A percentile compares a stretch with the other conserved stretches of the same genome.
Evolutionary conservation across 2,797 vertebrate species (phyloP).

Genomic region (Sphenodon punctatus): DNA sequence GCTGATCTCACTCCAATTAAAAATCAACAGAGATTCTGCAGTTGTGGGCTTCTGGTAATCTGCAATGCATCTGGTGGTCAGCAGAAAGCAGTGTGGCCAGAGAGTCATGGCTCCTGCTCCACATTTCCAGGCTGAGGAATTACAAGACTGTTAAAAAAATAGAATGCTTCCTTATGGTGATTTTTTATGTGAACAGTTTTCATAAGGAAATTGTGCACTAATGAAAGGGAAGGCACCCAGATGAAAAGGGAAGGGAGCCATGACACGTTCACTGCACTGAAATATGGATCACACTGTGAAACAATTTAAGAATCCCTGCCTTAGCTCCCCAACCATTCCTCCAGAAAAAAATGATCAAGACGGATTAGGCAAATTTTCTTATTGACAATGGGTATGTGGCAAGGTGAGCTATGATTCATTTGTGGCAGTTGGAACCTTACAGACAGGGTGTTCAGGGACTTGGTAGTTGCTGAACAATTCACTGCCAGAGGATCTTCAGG

Average conservation of each 20-base stretch:
- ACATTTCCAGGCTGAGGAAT: background rate
- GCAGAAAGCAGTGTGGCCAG: too few relatives aligned
- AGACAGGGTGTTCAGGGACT: too few relatives aligned
- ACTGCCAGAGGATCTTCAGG: too few relatives aligned
- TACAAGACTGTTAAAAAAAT: background rate
- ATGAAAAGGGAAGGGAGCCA: background rate
- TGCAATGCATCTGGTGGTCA: background rate
- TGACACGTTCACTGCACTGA: rapidly evolving
- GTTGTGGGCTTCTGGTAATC: background rate
- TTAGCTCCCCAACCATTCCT: background rate
- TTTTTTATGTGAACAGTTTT: background rate
- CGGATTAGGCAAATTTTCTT: background rate
- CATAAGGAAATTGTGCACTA: background rate
- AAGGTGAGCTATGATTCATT: too few relatives aligned
- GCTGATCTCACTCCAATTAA: background rate
- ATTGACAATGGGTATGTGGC: rapidly evolving
- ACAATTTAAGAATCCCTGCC: background rate
- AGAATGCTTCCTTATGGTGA: rapidly evolving
- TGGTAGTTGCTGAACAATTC: too few relatives aligned
- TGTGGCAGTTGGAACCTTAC: too few relatives aligned
- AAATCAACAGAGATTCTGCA: background rate
- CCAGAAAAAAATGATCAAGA: background rate
- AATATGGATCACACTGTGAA: background rate
- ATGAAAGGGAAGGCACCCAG: background rate
- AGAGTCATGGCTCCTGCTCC: background rate